Base-by-base conservation (phyloP, 2,797 vertebrate genomes). In the Hippocampus kuda region DNA sequence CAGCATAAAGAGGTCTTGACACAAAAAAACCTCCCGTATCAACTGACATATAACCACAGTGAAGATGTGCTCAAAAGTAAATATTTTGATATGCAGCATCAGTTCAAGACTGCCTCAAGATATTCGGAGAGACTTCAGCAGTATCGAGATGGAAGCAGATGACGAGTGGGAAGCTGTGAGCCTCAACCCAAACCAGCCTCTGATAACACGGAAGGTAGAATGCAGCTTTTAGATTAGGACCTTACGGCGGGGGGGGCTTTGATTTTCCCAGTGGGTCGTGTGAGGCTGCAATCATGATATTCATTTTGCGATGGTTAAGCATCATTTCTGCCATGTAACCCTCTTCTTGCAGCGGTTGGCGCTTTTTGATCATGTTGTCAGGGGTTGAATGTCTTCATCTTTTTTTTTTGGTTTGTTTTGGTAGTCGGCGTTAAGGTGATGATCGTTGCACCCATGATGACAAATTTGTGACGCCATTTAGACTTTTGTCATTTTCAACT, bases 101-200 rank as follows among this genome's bases (percentile, higher is more conserved):
- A 86, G 81, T 65, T 80, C 72, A 38, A 84, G 81, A 66, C 75
- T 78, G 49, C 89, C 88, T 77, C 85, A 89, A 72, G 81, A 89
- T 54, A n/a, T 57, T 66, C 85, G 84, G 67, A 87, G 87, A n/a
- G 94, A 97, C 63, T 92, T 90, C 82, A 89, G 84, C 82, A 89
- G 84, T 22, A 88, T 97, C 70, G 92, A 93, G 68, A 86, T 97
- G 88, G 93, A 95, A 6, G 66, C 87, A 0, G 94, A 96, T 1
- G 94, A 95, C 3, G 93, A 95, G 71, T 92, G 91, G 79, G 92
- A 93, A 41, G 91, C 93, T 38, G 86, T 94, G 34, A 92, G 92
- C 65, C 90, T 95, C 49, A 84, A 92, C 80, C 91, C 94, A 0
- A 92, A 83, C 66, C 91, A 94, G 72, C 93, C 93, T 0, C 77